Conservation (phyloP, 2,888 invertebrate species). For the Villa cingulata region DNA sequence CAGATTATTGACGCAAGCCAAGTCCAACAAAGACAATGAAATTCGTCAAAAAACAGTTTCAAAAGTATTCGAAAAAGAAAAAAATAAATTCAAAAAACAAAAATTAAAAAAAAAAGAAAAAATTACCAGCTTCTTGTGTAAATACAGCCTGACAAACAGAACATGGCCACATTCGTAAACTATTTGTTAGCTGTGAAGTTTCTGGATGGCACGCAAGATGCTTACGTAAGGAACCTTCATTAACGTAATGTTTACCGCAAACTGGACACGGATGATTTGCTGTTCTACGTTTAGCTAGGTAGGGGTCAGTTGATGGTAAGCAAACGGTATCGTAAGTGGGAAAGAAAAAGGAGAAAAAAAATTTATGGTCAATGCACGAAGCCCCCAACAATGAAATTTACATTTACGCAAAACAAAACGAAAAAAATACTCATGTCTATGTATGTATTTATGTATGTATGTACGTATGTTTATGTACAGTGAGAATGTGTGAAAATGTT, state of each 20-base stretch:
- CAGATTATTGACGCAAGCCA: too few species aligned
- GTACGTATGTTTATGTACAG: neutral
- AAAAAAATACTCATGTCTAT: neutral
- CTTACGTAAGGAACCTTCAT: conserved; percentile 83
- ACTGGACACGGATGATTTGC: conserved; percentile 92
- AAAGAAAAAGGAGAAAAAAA: conserved; percentile 13
- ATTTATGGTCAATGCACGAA: conserved; percentile 23
- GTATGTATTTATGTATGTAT: neutral
- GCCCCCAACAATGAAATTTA: conserved; percentile 9
- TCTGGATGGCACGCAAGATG: conserved; percentile 90
- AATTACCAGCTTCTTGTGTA: conserved; percentile 81
- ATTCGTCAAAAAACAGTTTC: too few species aligned
- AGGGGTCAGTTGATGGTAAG: conserved; percentile 49
- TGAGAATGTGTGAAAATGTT: too few species aligned
- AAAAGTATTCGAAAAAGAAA: too few species aligned
- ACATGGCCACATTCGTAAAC: conserved; percentile 91
- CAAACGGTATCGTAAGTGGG: conserved; percentile 23
- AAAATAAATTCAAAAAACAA: too few species aligned
- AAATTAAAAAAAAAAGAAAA: too few species aligned
- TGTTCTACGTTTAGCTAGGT: conserved; percentile 84
- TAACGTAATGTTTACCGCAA: conserved; percentile 90
- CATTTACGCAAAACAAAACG: neutral
- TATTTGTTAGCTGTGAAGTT: conserved; percentile 71
- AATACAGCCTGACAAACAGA: conserved; percentile 91
- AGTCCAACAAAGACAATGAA: too few species aligned